Evolutionary conservation across 2,797 vertebrate genomes (phyloP), one percentile per base, ranked within the genome.

Genomic region (Galaxias olidus): DNA sequence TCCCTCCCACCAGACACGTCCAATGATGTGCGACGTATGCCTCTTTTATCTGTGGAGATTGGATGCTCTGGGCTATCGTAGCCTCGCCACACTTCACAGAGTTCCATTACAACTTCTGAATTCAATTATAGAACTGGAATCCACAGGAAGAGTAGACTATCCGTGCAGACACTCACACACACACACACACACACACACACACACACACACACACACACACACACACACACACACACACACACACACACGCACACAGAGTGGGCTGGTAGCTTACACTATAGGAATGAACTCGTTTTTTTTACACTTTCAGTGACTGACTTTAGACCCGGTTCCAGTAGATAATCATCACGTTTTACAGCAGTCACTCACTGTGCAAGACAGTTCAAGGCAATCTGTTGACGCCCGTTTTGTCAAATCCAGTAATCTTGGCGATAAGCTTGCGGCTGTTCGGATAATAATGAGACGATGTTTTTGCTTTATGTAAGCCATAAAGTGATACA

Each of bases 21-120:
- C 68, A 66, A 15, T 47, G 63, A 57, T 59, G 74, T 76, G 81
- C 66, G 60, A 71, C 66, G 60, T 61, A 71, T 53, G 59, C 60
- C 59, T 65, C 59, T 74, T 78, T 66, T 73, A 69, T 75, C 70
- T 76, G 82, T 74, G 66, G 60, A 84, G 84, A 90, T 84, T 90
- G 87, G 86, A 83, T 87, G 74, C 84, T 85, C 66, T 63, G 64
- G 59, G 76, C 85, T 77, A 86, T 89, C 84, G 79, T 64, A 68
- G 71, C 68, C 74, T 83, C 79, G 78, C 77, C 80, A 87, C 87
- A 86, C 85, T 79, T 73, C 82, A 88, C 84, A 74, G 76, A 88
- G 46, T 89, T 89, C 81, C 73, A 84, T 90, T 88, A 89, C 73
- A 74, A 78, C 81, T 68, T 66, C 59, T 64, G 81, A 82, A 87